phyloP scores from a whole-genome alignment of 1,140 invertebrate genomes.

The Leguminivora glycinivorella region DNA sequence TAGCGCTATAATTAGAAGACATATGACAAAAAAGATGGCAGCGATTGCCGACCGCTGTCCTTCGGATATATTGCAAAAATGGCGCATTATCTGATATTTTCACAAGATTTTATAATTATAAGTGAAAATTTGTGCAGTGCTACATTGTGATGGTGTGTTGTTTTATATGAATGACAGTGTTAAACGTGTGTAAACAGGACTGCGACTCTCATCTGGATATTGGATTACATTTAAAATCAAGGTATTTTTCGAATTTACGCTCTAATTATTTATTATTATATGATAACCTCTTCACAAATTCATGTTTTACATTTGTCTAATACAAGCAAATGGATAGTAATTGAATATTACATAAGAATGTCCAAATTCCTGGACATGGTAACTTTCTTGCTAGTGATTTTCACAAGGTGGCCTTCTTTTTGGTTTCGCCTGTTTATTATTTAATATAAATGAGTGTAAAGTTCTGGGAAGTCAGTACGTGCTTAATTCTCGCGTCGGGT shows the following conservation, averaged over 20 bases:
- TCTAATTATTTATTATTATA: constrained; percentile 40
- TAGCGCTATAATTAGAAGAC: constrained; percentile 78
- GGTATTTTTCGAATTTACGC: constrained; percentile 75
- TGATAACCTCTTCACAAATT: constrained; percentile 7
- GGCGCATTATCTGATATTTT: constrained; percentile 78
- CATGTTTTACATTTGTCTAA: neutral
- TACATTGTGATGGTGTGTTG: constrained; percentile 73
- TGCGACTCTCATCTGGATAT: constrained; percentile 75
- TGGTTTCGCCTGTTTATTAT: constrained; percentile 39
- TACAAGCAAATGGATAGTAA: neutral
- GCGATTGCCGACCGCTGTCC: constrained; percentile 74
- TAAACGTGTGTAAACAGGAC: constrained; percentile 69
- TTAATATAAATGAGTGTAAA: constrained; percentile 43
- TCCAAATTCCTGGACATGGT: constrained; percentile 29
- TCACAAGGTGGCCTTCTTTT: constrained; percentile 43
- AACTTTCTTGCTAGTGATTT: constrained; percentile 39
- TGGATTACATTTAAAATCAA: constrained; percentile 78
- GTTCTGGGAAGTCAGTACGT: constrained; percentile 54
- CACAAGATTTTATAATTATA: constrained; percentile 75
- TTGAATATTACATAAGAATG: constrained; percentile 69
- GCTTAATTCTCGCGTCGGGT: constrained; percentile 38
- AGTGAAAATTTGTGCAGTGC: constrained; percentile 76
- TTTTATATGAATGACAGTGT: constrained; percentile 74
- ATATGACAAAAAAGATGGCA: constrained; percentile 79
- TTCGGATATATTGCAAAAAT: constrained; percentile 76